Percentiles rank a stretch among this genome's conserved stretches.
These are phyloP conservation scores for Vireo griseus DNA, from an alignment of 2,797 vertebrate species.

Conservation along the genomic window DNA sequence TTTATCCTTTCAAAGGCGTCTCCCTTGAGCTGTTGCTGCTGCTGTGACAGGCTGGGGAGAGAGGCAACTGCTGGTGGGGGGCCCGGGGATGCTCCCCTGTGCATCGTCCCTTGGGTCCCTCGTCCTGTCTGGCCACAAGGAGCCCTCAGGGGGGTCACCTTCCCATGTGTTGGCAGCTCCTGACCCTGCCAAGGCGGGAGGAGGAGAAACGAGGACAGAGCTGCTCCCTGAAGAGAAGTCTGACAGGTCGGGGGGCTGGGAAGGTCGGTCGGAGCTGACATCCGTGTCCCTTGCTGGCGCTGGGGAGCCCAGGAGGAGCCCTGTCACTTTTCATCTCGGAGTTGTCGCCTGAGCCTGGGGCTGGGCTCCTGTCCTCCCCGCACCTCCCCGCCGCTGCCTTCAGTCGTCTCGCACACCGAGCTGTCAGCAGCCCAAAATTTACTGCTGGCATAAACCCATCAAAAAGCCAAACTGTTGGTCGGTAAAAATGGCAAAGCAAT, in stretches of 20 bases:
- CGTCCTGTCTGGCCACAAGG: accelerated
- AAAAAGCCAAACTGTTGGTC: background rate
- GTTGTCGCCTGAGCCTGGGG: background rate
- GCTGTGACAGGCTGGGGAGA: background rate
- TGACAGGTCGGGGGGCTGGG: background rate
- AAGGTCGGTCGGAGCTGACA: background rate
- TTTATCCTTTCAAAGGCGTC: background rate
- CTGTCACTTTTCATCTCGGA: background rate
- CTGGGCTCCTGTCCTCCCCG: background rate
- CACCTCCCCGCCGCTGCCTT: background rate
- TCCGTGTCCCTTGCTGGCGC: background rate
- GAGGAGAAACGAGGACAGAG: background rate
- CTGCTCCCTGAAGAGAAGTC: background rate
- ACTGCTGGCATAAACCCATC: conserved; percentile 20
- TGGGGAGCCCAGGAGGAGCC: background rate
- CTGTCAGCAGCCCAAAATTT: background rate
- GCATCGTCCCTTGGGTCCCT: accelerated
- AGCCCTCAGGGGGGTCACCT: background rate
- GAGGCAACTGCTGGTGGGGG: background rate
- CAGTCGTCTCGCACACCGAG: background rate
- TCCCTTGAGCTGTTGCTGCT: background rate
- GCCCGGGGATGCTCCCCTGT: accelerated
- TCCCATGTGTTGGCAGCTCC: background rate
- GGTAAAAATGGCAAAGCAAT: background rate
- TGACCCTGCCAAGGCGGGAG: background rate